Evolutionary conservation across 2,888 invertebrate genomes (phyloP), one percentile per base, ranked within the genome.

Genomic region (Eilema depressum): DNA sequence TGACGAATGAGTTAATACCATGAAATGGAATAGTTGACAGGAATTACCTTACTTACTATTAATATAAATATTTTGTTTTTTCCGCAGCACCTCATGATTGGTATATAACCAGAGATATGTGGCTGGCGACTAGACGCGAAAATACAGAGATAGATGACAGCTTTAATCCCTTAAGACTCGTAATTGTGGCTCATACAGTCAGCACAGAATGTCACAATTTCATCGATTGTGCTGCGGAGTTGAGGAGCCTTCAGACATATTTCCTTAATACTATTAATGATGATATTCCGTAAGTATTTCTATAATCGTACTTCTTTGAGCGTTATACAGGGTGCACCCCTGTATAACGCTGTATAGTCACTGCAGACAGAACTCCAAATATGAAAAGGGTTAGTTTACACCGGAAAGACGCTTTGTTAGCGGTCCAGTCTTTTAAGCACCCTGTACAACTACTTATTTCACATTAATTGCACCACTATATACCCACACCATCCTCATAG

Each of bases 21-120:
- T 33, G 33, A 8, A 33, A 33, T 33, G n/a, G n/a, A n/a, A n/a
- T n/a, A n/a, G n/a, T n/a, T n/a, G 33, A 33, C 33, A 8, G 8
- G 1, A 33, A 33, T 5, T 33, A 33, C 33, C 33, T 33, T 33
- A 33, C 33, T 7, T n/a, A n/a, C n/a, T n/a, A n/a, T n/a, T n/a
- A n/a, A n/a, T n/a, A n/a, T n/a, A n/a, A n/a, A n/a, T n/a, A n/a
- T n/a, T n/a, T 33, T 25, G 1, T 63, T 28, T 66, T 60, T 17
- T 70, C 66, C 68, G 28, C 82, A 93, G 94, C 91, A 2, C 91
- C 91, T 0, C 89, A 92, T 69, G 86, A 88, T 68, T 95, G 95
- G 95, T 91, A 86, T 71, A 92, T 95, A 56, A 85, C 89, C 0
- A 86, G 93, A 0, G 83, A 89, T 3, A 90, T 90, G 93, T 95